Base-by-base conservation (phyloP, 2,113 vertebrate genomes). In the Pelvicachromis taeniatus region DNA sequence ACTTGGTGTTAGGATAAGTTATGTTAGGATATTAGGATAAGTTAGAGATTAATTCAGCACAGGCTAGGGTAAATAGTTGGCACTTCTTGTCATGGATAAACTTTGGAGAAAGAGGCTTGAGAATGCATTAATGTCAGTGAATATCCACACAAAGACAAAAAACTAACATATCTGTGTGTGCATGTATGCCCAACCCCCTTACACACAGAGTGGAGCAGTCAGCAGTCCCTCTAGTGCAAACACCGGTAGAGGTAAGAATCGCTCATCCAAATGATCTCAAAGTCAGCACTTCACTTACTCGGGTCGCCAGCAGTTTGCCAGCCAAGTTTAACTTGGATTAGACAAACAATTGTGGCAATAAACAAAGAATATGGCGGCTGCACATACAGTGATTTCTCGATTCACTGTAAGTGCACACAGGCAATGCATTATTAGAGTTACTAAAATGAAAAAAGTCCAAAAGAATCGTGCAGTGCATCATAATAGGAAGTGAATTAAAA, bases 391-490 rank as follows among this genome's bases (percentile, higher is more conserved):
- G 21, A 38, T 65, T 40, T 40, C 19, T 19, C 38, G 45, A 45
- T 14, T 70, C 21, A 70, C 26, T 3, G 38, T 45, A 26, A 5
- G 31, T 33, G 31, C 31, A 33, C 31, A 48, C 4, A 48, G 61
- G 61, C 42, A 50, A 17, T 19, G 19, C 31, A 21, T 81, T 9
- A 83, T 52, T 33, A 1, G 26, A 81, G 63, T 85, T 33, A 40
- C 58, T 68, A 9, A 6, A 6, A 11, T 56, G 21, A 12, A 58
- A 40, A 17, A 40, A 73, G 5, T 16, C 55, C 19, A 77, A 58
- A 81, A 53, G 21, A 31, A 77, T 65, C 40, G 54, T 29, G 33
- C 33, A 59, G 52, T 48, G 54, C 45, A 77, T 80, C n/a, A 17
- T 52, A 23, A 68, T 9, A 38, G 19, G 54, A 61, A 52, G 53